phyloP scores from a whole-genome alignment of 2,797 vertebrate genomes.

The Muscicapa comitata region DNA sequence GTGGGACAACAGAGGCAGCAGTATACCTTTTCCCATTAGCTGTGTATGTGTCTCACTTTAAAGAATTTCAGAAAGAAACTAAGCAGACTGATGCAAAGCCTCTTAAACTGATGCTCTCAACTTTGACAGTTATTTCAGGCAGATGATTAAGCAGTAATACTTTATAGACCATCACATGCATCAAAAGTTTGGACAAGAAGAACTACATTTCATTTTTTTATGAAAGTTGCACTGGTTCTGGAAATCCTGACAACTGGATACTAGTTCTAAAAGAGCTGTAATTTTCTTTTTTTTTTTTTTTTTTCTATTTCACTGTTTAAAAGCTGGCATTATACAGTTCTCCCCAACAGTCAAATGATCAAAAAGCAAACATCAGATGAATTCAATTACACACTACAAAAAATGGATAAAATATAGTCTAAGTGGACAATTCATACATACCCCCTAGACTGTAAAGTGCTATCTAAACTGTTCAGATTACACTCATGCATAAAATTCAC shows the following conservation, averaged over 20 bases:
- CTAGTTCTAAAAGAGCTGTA: background rate
- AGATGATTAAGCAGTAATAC: background rate
- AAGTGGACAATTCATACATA: background rate
- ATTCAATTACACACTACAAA: background rate
- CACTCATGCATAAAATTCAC: conserved; percentile 6
- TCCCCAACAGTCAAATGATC: background rate
- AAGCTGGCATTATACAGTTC: background rate
- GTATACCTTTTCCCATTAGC: background rate
- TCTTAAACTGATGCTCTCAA: background rate
- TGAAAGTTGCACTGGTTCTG: background rate
- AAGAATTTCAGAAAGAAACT: background rate
- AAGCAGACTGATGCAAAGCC: background rate
- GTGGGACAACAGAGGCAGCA: rapidly evolving
- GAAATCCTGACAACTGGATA: background rate
- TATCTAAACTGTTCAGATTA: background rate
- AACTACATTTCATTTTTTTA: background rate
- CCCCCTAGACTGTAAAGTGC: background rate
- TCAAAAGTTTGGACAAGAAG: background rate
- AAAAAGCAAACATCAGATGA: background rate
- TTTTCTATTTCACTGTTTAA: background rate
- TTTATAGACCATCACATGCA: background rate
- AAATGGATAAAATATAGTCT: background rate
- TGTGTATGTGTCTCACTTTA: background rate
- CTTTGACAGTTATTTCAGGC: background rate
- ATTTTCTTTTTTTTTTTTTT: background rate